Evolutionary conservation across 2,888 invertebrate genomes (phyloP).

Genomic region (Orchesella flavescens): DNA sequence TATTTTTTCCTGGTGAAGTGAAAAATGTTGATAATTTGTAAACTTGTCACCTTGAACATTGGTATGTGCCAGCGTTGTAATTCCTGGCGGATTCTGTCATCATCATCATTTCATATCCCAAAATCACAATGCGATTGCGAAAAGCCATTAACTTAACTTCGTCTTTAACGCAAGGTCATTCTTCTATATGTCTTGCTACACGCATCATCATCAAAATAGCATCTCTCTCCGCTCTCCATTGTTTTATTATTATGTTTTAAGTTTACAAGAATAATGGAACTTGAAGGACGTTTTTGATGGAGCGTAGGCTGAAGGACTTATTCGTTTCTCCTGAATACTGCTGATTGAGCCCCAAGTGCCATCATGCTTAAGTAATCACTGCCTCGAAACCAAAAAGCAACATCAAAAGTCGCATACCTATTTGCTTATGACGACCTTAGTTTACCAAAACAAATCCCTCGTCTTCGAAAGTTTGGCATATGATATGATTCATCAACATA

Average conservation of each 20-base stretch:
- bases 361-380: background rate
- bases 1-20: background rate
- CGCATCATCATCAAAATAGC: conserved; percentile 55
- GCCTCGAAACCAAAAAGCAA: no score
- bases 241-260: conserved; percentile 57
- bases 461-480: no score
- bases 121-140: conserved; percentile 46
- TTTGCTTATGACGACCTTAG: background rate
- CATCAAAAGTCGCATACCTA: background rate
- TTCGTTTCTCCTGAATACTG: background rate
- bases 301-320: conserved; percentile 55
- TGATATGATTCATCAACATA: no score
- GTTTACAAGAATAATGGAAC: conserved; percentile 54
- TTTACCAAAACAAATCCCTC: no score
- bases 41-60: conserved; percentile 49
- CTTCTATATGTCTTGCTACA: conserved; percentile 27
- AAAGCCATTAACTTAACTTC: conserved; percentile 59
- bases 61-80: conserved; percentile 44
- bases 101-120: conserved; percentile 30
- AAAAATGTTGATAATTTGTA: background rate
- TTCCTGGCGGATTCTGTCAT: conserved; percentile 43
- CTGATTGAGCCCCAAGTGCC: background rate
- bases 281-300: conserved; percentile 57
- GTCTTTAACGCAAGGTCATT: conserved; percentile 57
- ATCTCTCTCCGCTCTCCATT: conserved; percentile 40